These are phyloP conservation scores for Agapostemon virescens DNA, from an alignment of 2,888 invertebrate species.

Conservation along the genomic window DNA sequence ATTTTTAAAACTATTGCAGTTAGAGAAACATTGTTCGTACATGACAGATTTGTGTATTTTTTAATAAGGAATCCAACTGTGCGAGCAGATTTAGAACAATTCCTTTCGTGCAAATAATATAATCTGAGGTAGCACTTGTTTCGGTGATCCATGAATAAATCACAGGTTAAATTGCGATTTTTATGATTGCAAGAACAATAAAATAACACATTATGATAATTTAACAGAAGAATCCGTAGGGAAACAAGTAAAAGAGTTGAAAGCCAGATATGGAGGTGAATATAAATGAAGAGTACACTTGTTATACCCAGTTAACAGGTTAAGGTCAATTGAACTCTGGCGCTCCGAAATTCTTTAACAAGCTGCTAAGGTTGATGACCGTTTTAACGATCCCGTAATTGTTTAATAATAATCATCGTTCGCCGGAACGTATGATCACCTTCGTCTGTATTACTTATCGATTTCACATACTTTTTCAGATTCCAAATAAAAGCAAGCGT, in stretches of 20 bases:
- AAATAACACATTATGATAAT: not conserved
- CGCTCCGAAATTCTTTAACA: conserved; percentile 1
- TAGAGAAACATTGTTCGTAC: not conserved
- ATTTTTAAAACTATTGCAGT: no score
- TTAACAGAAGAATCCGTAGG: not conserved
- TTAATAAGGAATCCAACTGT: not conserved
- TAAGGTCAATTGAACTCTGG: conserved; percentile 1
- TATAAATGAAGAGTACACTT: not conserved
- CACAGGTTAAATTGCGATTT: not conserved
- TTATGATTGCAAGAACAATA: not conserved
- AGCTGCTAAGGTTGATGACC: not conserved
- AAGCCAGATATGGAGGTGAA: not conserved
- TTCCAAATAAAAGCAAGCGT: not conserved
- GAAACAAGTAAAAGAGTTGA: not conserved
- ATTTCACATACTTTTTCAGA: not conserved
- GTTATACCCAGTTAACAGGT: conserved; percentile 4
- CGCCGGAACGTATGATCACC: not conserved
- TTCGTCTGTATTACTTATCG: not conserved
- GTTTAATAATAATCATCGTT: not conserved
- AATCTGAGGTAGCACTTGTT: not conserved
- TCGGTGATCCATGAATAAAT: not conserved
- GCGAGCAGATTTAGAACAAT: not conserved
- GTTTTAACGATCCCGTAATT: not conserved
- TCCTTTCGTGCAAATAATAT: not conserved
- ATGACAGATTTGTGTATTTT: not conserved